These are phyloP conservation scores for Stegastes partitus DNA, from an alignment of 2,113 vertebrate species.

Conservation along the genomic window DNA sequence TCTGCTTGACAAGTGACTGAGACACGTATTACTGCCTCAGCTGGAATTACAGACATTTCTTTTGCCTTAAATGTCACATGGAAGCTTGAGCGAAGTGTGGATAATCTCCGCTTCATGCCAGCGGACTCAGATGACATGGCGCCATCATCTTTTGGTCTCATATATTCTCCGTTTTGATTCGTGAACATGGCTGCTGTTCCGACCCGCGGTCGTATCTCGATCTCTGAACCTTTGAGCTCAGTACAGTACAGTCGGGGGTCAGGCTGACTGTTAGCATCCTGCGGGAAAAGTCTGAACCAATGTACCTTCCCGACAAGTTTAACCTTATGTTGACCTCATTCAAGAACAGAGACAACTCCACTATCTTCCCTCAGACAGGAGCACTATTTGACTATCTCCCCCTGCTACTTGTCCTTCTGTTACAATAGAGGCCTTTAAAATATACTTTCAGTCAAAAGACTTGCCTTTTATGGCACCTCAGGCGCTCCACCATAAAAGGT, in stretches of 20 bases:
- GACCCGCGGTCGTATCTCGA: conserved; percentile 7
- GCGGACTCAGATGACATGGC: conserved; percentile 3
- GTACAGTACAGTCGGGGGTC: neutral
- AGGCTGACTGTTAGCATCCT: conserved; percentile 18
- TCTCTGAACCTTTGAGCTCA: conserved; percentile 25
- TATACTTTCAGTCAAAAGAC: conserved; percentile 30
- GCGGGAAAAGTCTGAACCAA: neutral
- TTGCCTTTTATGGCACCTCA: conserved; percentile 25
- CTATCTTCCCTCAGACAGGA: conserved; percentile 5
- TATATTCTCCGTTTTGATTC: neutral
- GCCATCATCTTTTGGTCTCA: neutral
- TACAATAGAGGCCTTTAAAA: conserved; percentile 42
- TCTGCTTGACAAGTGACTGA: neutral
- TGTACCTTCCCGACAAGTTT: conserved; percentile 21
- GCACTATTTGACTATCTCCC: neutral
- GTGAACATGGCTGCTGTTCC: conserved; percentile 16
- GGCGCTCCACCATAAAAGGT: conserved; percentile 33
- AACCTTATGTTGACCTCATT: conserved; percentile 37
- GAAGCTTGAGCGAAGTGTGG: neutral
- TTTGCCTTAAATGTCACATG: conserved; percentile 5
- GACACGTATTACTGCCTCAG: neutral
- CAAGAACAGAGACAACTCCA: conserved; percentile 11
- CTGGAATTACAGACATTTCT: neutral
- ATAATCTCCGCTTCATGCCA: neutral
- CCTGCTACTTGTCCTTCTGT: conserved; percentile 15